A percentile compares a stretch with the other conserved stretches of the same genome.
phyloP scores from a whole-genome alignment of 2,888 invertebrate species.

The Ennomos erosarius region DNA sequence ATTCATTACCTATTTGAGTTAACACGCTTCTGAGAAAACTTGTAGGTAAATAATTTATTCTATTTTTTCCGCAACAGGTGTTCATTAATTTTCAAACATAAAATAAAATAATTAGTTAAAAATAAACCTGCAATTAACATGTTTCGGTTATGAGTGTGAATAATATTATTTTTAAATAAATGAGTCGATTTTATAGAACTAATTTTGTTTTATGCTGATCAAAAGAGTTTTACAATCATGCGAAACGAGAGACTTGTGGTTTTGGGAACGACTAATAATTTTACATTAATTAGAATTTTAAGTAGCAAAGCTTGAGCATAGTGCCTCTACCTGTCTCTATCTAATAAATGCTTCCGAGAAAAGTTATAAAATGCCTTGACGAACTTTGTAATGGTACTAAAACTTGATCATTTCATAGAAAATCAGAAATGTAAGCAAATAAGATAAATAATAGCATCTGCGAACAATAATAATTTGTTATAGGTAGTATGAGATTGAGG shows the following conservation, averaged over 20 bases:
- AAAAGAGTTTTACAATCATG: constrained; percentile 39
- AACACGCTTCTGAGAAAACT: constrained; percentile 3
- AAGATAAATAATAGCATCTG: too few species aligned
- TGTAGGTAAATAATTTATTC: constrained; percentile 32
- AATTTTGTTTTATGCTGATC: constrained; percentile 36
- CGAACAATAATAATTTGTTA: too few species aligned
- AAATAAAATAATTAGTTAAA: constrained; percentile 29
- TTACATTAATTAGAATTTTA: constrained; percentile 53
- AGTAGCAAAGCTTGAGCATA: constrained; percentile 5
- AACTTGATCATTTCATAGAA: too few species aligned
- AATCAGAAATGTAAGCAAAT: too few species aligned
- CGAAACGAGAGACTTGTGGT: constrained; percentile 22
- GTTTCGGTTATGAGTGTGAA: constrained; percentile 28
- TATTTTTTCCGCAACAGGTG: constrained; percentile 40
- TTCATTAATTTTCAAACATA: constrained; percentile 28
- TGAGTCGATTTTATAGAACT: constrained; percentile 33
- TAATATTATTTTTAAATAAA: constrained; percentile 41
- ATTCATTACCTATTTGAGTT: too few species aligned
- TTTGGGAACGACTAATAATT: constrained; percentile 39
- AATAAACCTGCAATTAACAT: constrained; percentile 45
- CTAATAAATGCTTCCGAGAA: constrained; percentile 14
- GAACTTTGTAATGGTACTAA: constrained; percentile 2
- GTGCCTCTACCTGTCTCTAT: constrained; percentile 1
- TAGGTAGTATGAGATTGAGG: too few species aligned
- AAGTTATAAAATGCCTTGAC: constrained; percentile 6